Conservation (phyloP, 1,140 invertebrate species). For the Lethrus apterus region DNA sequence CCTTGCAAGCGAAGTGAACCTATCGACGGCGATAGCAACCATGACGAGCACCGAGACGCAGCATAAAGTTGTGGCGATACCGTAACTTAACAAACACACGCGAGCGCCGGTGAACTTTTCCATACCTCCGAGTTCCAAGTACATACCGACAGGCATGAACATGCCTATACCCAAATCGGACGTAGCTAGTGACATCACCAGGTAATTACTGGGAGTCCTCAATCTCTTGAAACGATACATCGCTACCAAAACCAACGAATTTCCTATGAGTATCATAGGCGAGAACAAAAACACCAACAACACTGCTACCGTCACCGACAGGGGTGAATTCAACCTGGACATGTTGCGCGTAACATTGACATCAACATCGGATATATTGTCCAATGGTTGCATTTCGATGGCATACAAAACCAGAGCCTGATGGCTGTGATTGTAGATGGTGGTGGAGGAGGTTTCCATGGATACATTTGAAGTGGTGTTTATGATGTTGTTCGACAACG, state of each 20-base stretch:
- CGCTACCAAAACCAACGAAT: constrained; percentile 50
- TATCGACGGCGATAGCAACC: constrained; percentile 58
- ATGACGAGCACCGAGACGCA: constrained; percentile 56
- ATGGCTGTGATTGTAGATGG: constrained; percentile 29
- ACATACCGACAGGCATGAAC: constrained; percentile 61
- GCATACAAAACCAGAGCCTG: constrained; percentile 27
- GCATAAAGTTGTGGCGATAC: constrained; percentile 53
- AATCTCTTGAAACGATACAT: constrained; percentile 54
- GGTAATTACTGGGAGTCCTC: constrained; percentile 60
- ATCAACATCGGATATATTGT: constrained; percentile 26
- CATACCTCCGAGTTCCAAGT: constrained; percentile 48
- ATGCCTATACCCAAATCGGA: constrained; percentile 68
- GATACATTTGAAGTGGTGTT: constrained; percentile 23
- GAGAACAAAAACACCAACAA: constrained; percentile 50
- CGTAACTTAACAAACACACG: constrained; percentile 54
- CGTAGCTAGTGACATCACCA: constrained; percentile 65
- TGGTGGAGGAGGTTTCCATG: constrained; percentile 26
- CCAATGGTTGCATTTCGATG: constrained; percentile 21
- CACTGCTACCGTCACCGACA: constrained; percentile 45
- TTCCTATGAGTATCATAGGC: constrained; percentile 50
- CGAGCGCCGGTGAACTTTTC: constrained; percentile 40
- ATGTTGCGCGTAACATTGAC: constrained; percentile 29
- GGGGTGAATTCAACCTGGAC: constrained; percentile 35
- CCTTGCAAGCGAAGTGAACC: constrained; percentile 55
- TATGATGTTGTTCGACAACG: background rate